A percentile compares a stretch with the other conserved stretches of the same genome.
Conservation (phyloP, 2,888 invertebrate species). For the Chrysolina americana region DNA sequence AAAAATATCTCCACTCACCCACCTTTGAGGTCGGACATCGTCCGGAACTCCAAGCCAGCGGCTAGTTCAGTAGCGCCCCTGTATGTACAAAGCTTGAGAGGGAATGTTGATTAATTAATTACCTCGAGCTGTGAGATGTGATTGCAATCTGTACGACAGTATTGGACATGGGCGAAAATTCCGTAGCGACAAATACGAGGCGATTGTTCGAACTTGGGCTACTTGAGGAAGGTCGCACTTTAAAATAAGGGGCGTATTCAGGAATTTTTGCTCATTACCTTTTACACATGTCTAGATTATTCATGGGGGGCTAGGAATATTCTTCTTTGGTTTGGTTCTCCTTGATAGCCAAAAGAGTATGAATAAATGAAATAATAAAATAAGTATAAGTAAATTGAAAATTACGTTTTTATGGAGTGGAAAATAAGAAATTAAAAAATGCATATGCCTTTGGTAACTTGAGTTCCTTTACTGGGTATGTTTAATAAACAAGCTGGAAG, state of each 20-base stretch:
- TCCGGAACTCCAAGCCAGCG: background rate
- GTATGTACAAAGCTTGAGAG: background rate
- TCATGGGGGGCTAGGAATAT: too few species aligned
- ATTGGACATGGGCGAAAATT: background rate
- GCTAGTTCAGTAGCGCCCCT: background rate
- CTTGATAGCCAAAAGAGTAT: too few species aligned
- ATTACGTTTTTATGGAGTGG: too few species aligned
- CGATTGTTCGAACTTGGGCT: constrained; percentile 62
- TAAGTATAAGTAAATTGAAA: too few species aligned
- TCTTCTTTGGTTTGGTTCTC: too few species aligned
- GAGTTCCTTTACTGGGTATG: too few species aligned
- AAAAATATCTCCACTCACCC: background rate
- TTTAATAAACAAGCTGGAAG: too few species aligned
- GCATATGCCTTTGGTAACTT: too few species aligned
- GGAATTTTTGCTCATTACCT: background rate
- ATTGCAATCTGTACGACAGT: background rate
- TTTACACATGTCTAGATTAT: too few species aligned
- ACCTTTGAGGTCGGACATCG: background rate
- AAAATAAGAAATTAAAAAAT: too few species aligned
- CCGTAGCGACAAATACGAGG: constrained; percentile 11
- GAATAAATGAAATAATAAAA: too few species aligned
- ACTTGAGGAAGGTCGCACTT: constrained; percentile 63
- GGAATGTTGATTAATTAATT: background rate
- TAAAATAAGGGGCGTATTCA: constrained; percentile 25
- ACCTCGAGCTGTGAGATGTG: background rate